Base-by-base conservation (phyloP, 1,140 invertebrate species). In the Leguminivora glycinivorella region DNA sequence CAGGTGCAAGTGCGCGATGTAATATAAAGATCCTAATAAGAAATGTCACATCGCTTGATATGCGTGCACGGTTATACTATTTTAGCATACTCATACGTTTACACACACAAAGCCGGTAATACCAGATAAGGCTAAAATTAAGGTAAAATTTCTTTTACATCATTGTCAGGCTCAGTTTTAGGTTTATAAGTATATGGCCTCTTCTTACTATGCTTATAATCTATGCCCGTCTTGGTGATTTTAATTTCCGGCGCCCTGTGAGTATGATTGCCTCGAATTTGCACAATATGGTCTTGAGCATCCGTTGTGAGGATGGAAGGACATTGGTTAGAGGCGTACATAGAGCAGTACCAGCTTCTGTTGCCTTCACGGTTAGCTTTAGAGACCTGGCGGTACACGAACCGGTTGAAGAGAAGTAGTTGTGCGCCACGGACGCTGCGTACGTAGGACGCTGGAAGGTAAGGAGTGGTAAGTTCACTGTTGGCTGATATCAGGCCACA, bases 321-420 rank as follows among this genome's bases (percentile, higher is more conserved):
- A 38, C 72, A 78, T 19, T 74, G 63, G 25, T 6, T 56, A 7
- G 56, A 43, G 7, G 17, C 40, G 14, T 79, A 79, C 70, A 74
- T 70, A 1, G 71, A 22, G 47, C 77, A 79, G 58, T 79, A 79
- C 71, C 75, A 79, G 0, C 66, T 74, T 14, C 63, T 74, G 2
- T 38, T 26, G 4, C 77, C 77, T 2, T 74, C 72, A 22, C 60
- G 72, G 19, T 67, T 70, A 1, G 75, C 47, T 67, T 73, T 76
- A 25, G 71, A 76, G 52, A 71, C 72, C 10, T 68, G 69, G 3
- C 77, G 67, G 22, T 68, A 79, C 5, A 78, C 4, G 31, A 29
- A 71, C 0, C 40, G 25, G 63, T 69, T 66, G 56, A 79, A 69
- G 4, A 73, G 31, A 1, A 76, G 69, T 0, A 74, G 58, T 9